Conservation (phyloP, 2,113 vertebrate genomes). For the Actenoides hombroni region DNA sequence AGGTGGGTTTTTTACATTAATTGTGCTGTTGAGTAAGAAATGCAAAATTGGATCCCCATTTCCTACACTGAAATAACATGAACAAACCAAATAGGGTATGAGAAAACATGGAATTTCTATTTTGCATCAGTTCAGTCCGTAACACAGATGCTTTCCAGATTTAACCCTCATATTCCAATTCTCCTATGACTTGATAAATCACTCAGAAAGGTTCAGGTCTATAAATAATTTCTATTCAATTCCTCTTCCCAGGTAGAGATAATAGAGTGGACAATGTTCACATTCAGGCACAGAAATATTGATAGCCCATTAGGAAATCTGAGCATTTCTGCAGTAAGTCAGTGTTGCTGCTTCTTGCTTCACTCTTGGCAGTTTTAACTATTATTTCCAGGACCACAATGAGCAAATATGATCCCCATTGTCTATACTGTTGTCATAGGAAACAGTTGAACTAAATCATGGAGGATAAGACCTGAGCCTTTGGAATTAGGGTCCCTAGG, state of each 20-base stretch:
- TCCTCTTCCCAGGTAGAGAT: neutral
- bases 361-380: neutral
- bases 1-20: neutral
- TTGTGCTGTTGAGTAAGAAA: neutral
- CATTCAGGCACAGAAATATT: constrained; percentile 15
- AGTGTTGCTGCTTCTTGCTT: neutral
- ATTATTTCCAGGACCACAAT: neutral
- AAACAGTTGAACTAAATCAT: neutral
- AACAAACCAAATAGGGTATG: neutral
- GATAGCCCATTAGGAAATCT: neutral
- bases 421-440: neutral
- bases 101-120: constrained; percentile 6
- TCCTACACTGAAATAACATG: neutral
- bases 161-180: neutral
- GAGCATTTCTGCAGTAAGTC: neutral
- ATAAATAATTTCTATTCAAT: neutral
- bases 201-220: neutral
- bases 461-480: neutral
- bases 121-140: constrained; percentile 4
- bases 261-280: neutral
- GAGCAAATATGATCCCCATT: neutral
- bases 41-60: neutral
- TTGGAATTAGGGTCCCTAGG: neutral
- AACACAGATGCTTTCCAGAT: constrained; percentile 50
- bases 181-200: constrained; percentile 36